Conservation (phyloP, 2,888 invertebrate genomes). For the Morpho achilles region DNA sequence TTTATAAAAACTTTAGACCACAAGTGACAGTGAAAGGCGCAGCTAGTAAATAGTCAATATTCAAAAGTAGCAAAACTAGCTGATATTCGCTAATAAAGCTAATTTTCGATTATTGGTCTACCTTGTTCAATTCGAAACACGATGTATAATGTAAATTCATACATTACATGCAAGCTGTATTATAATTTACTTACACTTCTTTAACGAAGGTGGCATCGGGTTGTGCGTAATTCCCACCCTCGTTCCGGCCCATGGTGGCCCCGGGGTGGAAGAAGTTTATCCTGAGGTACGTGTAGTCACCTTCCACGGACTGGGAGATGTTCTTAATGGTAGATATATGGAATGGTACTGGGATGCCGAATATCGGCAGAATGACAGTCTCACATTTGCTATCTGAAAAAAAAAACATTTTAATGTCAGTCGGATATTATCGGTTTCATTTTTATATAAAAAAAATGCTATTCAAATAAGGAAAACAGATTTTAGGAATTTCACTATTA, state of each 20-base stretch:
- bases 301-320: conserved; percentile 98
- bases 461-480: no score
- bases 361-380: conserved; percentile 98
- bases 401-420: neutral
- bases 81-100: no score
- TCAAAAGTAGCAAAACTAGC: no score
- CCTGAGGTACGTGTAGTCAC: conserved; percentile 98
- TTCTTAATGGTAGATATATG: conserved; percentile 99
- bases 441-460: no score
- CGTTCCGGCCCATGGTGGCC: conserved; percentile 95
- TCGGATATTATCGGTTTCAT: neutral
- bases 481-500: no score
- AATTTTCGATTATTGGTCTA: no score
- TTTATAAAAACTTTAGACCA: no score
- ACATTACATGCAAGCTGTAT: neutral
- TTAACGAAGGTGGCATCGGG: conserved; percentile 98
- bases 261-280: conserved; percentile 99
- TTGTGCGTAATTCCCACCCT: conserved; percentile 93
- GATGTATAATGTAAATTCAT: no score
- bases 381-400: conserved; percentile 95
- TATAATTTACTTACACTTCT: conserved; percentile 89
- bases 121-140: no score
- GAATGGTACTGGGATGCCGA: conserved; percentile 97
- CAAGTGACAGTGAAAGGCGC: no score
- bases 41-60: no score